These are phyloP conservation scores for Ptyas mucosa DNA, from an alignment of 2,113 vertebrate genomes.

Conservation along the genomic window DNA sequence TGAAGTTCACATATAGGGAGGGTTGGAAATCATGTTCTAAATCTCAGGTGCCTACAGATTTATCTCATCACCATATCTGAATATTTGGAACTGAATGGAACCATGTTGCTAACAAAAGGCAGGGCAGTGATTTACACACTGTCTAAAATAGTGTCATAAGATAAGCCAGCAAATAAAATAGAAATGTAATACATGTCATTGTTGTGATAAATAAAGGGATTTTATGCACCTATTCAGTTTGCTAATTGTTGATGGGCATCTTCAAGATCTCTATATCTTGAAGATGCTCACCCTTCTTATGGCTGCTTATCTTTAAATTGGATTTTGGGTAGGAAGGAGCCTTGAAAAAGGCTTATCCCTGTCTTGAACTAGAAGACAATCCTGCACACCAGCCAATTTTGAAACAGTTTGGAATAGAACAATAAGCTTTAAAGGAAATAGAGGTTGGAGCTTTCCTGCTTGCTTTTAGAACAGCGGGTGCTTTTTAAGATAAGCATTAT, in stretches of 20 bases:
- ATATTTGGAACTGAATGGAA: not conserved
- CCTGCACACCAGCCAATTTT: not conserved
- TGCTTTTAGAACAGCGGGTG: not conserved
- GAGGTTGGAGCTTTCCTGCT: not conserved
- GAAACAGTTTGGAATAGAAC: not conserved
- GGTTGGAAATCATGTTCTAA: not conserved
- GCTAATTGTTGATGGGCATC: not conserved
- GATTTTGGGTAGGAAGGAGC: not conserved
- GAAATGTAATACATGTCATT: no score
- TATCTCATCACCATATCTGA: not conserved
- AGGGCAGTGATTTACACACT: not conserved
- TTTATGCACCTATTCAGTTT: not conserved
- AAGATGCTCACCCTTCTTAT: not conserved
- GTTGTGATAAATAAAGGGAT: not conserved
- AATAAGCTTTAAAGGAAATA: not conserved
- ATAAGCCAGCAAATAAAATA: not conserved
- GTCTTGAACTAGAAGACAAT: not conserved
- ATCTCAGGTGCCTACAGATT: not conserved
- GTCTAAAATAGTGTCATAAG: not conserved
- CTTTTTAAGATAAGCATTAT: not conserved
- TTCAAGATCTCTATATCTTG: not conserved
- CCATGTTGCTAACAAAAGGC: not conserved
- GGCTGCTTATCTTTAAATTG: not conserved
- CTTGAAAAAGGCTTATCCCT: not conserved
- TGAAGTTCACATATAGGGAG: not conserved